Evolutionary conservation across 1,140 invertebrate species (phyloP), one percentile per base, ranked within the genome.

Genomic region (Drosophila tristis): DNA sequence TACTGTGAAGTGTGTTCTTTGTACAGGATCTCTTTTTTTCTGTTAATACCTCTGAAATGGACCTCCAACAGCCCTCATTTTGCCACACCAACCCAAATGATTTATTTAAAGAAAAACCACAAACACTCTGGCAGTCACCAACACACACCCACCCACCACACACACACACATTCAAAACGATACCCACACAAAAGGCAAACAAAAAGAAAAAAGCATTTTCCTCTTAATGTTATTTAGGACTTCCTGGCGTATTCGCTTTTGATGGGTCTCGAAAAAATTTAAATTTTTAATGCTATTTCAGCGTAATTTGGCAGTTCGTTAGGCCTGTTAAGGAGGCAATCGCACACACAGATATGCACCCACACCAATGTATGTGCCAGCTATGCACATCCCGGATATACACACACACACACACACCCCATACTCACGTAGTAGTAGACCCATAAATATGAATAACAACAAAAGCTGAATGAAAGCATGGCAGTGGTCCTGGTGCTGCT

Each of bases 221-320:
- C 49, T 50, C 54, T 65, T 70, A 70, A 80, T 74, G 76, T 57
- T 82, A 68, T 81, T 86, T 81, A 64, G 58, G 74, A 89, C 84
- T 87, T 89, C 63, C 61, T 66, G 80, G 79, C 84, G 61, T 78
- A 72, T 79, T 54, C 57, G 67, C 63, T 80, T 71, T 75, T 78
- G 74, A 75, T 71, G 74, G 51, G 48, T 42, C 78, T 81, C 65
- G 39, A 74, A 74, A 50, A 74, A 84, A 87, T 87, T 89, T 87
- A 82, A 87, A 87, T 89, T 89, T 89, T 87, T 87, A 87, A 87
- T 87, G 84, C 80, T 77, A 82, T 87, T 87, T 79, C 76, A 74
- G 75, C 78, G 84, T 89, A 87, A 87, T 87, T 87, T 87, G 84
- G 84, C 84, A 87, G 84, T 87, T 87, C 84, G 84, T 87, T 87